These are phyloP conservation scores for Nicator chloris DNA, from an alignment of 2,113 vertebrate species.

Conservation along the genomic window DNA sequence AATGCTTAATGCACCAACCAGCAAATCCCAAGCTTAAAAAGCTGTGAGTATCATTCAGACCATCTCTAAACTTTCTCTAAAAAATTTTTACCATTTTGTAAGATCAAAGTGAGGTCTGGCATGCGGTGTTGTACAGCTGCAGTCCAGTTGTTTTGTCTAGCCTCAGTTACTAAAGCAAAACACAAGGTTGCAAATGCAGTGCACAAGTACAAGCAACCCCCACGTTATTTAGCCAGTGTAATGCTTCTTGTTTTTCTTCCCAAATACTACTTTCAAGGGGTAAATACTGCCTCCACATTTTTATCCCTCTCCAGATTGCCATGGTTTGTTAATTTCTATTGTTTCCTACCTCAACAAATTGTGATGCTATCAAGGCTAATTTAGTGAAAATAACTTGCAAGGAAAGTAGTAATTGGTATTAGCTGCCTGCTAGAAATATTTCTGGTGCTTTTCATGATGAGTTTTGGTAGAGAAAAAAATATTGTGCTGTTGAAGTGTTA, in stretches of 20 bases:
- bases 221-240: not conserved
- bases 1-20: constrained; percentile 56
- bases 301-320: not conserved
- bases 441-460: not conserved
- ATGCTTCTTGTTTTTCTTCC: not conserved
- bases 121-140: not conserved
- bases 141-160: constrained; percentile 37
- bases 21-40: constrained; percentile 59
- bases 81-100: not conserved
- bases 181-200: not conserved
- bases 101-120: constrained; percentile 23
- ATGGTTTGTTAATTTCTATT: not conserved
- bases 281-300: not conserved
- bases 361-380: not conserved
- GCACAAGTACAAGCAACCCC: not conserved
- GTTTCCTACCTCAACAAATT: not conserved
- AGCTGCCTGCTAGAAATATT: not conserved
- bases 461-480: not conserved
- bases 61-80: not conserved
- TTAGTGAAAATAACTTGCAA: not conserved
- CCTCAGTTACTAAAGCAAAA: not conserved
- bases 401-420: not conserved
- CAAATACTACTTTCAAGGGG: not conserved
- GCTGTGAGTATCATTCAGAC: constrained; percentile 11
- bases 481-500: not conserved